Evolutionary conservation across 1,140 invertebrate genomes (phyloP).

Genomic region (Delia radicum): DNA sequence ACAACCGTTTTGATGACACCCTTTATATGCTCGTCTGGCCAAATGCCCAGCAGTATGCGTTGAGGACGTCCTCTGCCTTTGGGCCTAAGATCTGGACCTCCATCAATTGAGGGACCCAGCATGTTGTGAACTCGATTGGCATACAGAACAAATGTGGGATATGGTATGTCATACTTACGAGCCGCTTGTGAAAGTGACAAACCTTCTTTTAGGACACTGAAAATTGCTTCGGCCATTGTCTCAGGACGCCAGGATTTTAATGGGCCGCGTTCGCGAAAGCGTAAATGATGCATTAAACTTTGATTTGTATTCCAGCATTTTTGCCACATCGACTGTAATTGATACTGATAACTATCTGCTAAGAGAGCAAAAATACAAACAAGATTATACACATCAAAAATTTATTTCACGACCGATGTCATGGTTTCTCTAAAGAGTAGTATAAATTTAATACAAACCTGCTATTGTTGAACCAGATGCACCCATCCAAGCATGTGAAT

Average conservation of each 20-base stretch:
- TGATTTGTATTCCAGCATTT: constrained; percentile 88
- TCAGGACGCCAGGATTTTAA: constrained; percentile 92
- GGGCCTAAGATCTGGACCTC: constrained; percentile 84
- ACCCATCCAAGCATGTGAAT: constrained; percentile 85
- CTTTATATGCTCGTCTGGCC: constrained; percentile 90
- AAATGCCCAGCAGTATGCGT: constrained; percentile 83
- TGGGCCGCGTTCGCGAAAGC: constrained; percentile 86
- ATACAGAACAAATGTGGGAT: constrained; percentile 90
- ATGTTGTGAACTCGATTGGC: constrained; percentile 93
- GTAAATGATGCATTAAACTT: constrained; percentile 81
- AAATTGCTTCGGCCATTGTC: constrained; percentile 92
- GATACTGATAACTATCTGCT: constrained; percentile 89
- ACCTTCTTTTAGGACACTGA: constrained; percentile 86
- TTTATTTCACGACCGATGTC: no score
- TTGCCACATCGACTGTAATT: constrained; percentile 91
- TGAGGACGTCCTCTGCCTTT: constrained; percentile 87
- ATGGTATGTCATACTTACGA: constrained; percentile 90
- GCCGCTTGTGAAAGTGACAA: constrained; percentile 87
- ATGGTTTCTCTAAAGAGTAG: no score
- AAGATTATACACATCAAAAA: constrained; percentile 27
- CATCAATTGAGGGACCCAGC: constrained; percentile 86
- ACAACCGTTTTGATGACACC: constrained; percentile 89
- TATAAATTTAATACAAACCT: constrained; percentile 69
- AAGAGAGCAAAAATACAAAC: constrained; percentile 43
- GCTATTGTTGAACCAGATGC: constrained; percentile 81